These are phyloP conservation scores for Meandrusa payeni DNA, from an alignment of 2,888 invertebrate species.

Conservation along the genomic window DNA sequence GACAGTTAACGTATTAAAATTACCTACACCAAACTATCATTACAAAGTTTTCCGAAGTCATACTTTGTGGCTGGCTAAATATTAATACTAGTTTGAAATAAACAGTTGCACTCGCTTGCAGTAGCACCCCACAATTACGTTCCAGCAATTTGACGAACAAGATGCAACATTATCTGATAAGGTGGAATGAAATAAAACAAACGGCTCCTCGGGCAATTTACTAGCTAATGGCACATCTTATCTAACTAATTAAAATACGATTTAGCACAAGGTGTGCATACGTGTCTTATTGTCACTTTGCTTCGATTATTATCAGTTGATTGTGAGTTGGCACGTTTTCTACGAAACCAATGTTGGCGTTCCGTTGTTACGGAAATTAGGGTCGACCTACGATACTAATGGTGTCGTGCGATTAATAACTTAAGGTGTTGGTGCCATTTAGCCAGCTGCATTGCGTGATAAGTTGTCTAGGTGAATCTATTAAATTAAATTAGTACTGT, in stretches of 20 bases:
- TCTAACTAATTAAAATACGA: constrained; percentile 77
- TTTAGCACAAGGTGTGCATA: constrained; percentile 58
- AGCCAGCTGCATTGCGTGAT: constrained; percentile 7
- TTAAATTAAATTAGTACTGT: not conserved
- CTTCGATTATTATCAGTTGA: constrained; percentile 56
- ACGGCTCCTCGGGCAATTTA: constrained; percentile 66
- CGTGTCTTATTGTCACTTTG: constrained; percentile 58
- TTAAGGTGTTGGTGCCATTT: constrained; percentile 1
- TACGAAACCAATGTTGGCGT: constrained; percentile 36
- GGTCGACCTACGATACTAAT: constrained; percentile 39
- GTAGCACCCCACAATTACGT: constrained; percentile 36
- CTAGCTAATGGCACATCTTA: constrained; percentile 69
- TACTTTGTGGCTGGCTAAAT: too few relatives aligned
- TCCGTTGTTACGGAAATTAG: constrained; percentile 37
- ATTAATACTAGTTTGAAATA: too few relatives aligned
- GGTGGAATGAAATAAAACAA: constrained; percentile 68
- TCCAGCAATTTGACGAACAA: constrained; percentile 65
- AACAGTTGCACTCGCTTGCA: constrained; percentile 26
- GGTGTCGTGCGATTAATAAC: constrained; percentile 21
- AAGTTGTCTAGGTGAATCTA: not conserved
- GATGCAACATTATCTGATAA: constrained; percentile 70
- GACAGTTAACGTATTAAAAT: too few relatives aligned
- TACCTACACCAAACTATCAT: too few relatives aligned
- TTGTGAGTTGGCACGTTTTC: constrained; percentile 40
- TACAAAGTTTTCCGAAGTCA: too few relatives aligned